Conservation (phyloP, 2,888 invertebrate species). For the Anthrax anthrax region DNA sequence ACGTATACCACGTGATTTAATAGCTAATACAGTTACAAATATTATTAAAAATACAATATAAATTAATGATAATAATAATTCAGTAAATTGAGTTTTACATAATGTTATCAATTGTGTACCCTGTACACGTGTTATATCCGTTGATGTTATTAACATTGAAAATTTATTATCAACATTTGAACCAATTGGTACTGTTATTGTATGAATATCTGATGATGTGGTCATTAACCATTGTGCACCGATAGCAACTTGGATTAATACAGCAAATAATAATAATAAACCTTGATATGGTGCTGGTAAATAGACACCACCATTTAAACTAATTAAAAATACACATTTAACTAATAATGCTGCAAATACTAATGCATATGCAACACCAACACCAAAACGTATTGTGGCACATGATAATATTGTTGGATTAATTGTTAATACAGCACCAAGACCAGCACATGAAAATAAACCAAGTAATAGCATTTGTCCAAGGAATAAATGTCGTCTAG, state of each 20-base stretch:
- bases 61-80: conserved; percentile 61
- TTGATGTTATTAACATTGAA: conserved; percentile 16
- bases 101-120: conserved; percentile 34
- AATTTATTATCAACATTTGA: conserved; percentile 16
- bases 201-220: conserved; percentile 51
- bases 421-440: conserved; percentile 64
- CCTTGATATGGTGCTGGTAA: conserved; percentile 86
- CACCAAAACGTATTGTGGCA: conserved; percentile 65
- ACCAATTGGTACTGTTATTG: conserved; percentile 31
- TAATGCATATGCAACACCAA: conserved; percentile 68
- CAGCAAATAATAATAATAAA: conserved; percentile 75
- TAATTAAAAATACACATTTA: conserved; percentile 85
- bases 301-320: conserved; percentile 81
- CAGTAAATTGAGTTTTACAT: conserved; percentile 54
- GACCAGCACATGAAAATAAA: conserved; percentile 63
- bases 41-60: conserved; percentile 75
- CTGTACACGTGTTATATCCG: conserved; percentile 20
- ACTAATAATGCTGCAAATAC: conserved; percentile 85
- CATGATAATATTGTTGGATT: conserved; percentile 68
- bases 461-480: conserved; percentile 78
- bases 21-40: conserved; percentile 70
- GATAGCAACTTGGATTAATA: conserved; percentile 77
- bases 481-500: conserved; percentile 69
- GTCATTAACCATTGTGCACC: conserved; percentile 74
- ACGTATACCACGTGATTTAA: conserved; percentile 74